Evolutionary conservation across 2,113 vertebrate genomes (phyloP).

Genomic region (Calypte anna): DNA sequence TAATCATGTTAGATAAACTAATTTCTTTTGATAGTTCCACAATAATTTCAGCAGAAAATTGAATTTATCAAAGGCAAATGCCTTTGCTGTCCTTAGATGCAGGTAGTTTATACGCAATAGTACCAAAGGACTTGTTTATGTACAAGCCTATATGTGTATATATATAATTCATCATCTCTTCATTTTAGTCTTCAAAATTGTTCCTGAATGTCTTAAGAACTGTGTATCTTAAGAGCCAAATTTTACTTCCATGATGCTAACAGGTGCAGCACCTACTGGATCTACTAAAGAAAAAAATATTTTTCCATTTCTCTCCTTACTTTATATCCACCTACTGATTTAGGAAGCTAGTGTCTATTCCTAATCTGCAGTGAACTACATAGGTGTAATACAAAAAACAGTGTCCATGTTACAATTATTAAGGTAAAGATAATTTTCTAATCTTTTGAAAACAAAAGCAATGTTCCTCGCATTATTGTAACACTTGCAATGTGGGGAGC

Average conservation of each 20-base stretch:
- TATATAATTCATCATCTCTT: not conserved
- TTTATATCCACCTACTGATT: not conserved
- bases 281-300: not conserved
- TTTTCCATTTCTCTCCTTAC: not conserved
- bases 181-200: not conserved
- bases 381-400: not conserved
- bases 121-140: not conserved
- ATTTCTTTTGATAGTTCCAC: not conserved
- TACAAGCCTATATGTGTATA: not conserved
- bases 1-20: not conserved
- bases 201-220: not conserved
- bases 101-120: not conserved
- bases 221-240: not conserved
- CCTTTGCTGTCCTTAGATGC: not conserved
- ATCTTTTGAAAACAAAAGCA: not conserved
- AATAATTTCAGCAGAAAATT: not conserved
- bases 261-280: not conserved
- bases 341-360: not conserved
- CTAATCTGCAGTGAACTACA: not conserved
- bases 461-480: not conserved
- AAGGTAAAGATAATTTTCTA: not conserved
- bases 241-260: not conserved
- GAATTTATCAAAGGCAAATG: not conserved
- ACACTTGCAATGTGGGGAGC: not conserved
- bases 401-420: not conserved